Evolutionary conservation across 2,797 vertebrate species (phyloP), one percentile per base, ranked within the genome.

Genomic region (Borostomias antarcticus): DNA sequence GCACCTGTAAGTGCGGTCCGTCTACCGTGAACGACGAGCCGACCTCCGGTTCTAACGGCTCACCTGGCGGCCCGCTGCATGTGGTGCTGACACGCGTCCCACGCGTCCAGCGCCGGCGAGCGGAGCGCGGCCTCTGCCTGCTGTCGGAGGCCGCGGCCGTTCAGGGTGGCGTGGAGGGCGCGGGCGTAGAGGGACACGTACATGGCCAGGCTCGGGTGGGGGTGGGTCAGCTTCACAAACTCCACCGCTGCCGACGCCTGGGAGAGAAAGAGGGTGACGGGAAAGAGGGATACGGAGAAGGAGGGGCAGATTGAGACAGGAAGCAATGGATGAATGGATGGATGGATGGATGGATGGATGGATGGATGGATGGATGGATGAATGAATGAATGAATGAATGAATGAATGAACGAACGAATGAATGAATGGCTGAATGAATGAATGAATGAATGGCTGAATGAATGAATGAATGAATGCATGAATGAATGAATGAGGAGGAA

Each of bases 221-320:
- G 89, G 66, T 90, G 89, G 43, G 88, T 89, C 50, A 91, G 88
- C 48, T 83, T 82, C 58, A 83, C 88, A 0, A 87, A 83, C 70
- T 89, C 80, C 0, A 89, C 79, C 0, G 85, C 87, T 0, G 89
- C 88, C 0, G 62, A 65, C 0, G 89, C 86, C 90, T 91, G 77
- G 5, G 47, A 70, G 23, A 23, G 17, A 23, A 4, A 32, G 45
- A 32, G 29, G 9, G 17, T 4, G 11, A 28, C 5, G 13, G n/a
- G 15, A 13, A n/a, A 51, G 26, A 30, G 32, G 28, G 15, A n/a
- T 25, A 2, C 2, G 28, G 45, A 10, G 26, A 19, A 29, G 17
- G 37, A 2, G 15, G 15, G 15, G 15, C 37, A 1, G 40, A n/a
- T 45, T 13, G 40, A n/a, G 40, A 23, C 35, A 45, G n/a, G n/a